Conservation (phyloP, 2,888 invertebrate genomes). For the Drosophila affinis region DNA sequence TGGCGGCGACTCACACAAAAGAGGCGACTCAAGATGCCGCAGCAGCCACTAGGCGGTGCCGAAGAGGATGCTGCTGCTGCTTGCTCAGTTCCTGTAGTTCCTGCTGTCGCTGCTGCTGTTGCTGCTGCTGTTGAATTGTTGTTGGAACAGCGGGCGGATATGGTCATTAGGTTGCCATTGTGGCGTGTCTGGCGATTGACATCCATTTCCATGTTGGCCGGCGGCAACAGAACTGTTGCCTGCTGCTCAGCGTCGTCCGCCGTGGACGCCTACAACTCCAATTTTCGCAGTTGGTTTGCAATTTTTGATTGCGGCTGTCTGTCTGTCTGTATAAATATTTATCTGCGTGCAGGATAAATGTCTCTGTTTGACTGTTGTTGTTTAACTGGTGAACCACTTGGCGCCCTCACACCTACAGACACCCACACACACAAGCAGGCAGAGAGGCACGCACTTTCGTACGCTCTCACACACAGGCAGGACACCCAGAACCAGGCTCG, state of each 20-base stretch:
- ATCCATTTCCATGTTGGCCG: constrained; percentile 82
- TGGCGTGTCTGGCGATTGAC: constrained; percentile 81
- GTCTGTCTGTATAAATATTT: background rate
- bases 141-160: constrained; percentile 80
- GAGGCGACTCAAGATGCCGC: constrained; percentile 77
- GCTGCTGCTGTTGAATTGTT: constrained; percentile 53
- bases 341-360: constrained; percentile 11
- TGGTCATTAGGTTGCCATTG: constrained; percentile 81
- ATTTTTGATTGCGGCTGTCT: constrained; percentile 38
- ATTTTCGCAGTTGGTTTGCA: constrained; percentile 34
- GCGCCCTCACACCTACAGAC: constrained; percentile 58
- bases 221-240: constrained; percentile 63
- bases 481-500: constrained; percentile 3
- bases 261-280: constrained; percentile 26
- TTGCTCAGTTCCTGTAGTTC: constrained; percentile 50
- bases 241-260: constrained; percentile 55
- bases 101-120: constrained; percentile 40
- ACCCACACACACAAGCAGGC: constrained; percentile 29
- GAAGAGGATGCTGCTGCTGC: constrained; percentile 53
- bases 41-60: constrained; percentile 68
- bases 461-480: constrained; percentile 29
- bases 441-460: constrained; percentile 8
- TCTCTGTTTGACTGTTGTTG: constrained; percentile 45
- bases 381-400: constrained; percentile 56
- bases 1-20: constrained; percentile 75